Conservation (phyloP, 2,797 vertebrate species). For the Mormyrus hasselquistii region DNA sequence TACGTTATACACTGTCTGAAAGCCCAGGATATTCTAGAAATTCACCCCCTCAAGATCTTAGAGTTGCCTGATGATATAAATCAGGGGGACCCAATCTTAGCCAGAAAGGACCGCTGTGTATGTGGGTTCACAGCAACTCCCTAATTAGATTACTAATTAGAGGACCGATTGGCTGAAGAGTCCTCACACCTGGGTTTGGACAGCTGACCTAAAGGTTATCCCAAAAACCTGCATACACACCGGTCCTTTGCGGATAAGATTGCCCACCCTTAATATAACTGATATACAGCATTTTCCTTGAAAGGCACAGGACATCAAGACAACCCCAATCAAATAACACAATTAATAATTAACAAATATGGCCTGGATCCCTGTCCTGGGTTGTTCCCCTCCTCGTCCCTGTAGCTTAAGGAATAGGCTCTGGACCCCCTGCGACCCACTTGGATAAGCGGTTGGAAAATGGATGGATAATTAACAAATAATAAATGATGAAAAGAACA, state of each 20-base stretch:
- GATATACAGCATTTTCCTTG: neutral
- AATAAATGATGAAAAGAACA: neutral
- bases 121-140: neutral
- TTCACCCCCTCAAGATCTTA: too few relatives aligned
- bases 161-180: neutral
- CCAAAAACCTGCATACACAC: neutral
- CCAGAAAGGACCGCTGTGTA: neutral
- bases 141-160: neutral
- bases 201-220: neutral
- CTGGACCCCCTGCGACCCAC: too few relatives aligned
- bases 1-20: neutral
- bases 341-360: neutral
- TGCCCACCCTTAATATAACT: neutral
- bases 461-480: neutral
- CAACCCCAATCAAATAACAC: neutral
- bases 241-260: neutral
- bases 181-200: neutral
- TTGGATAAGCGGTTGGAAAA: too few relatives aligned
- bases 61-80: neutral
- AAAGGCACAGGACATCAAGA: neutral
- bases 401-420: too few relatives aligned
- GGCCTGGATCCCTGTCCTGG: too few relatives aligned
- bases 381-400: too few relatives aligned
- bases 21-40: neutral
- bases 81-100: neutral